These are phyloP conservation scores for Aegithalos caudatus DNA, from an alignment of 2,113 vertebrate genomes.

Conservation along the genomic window DNA sequence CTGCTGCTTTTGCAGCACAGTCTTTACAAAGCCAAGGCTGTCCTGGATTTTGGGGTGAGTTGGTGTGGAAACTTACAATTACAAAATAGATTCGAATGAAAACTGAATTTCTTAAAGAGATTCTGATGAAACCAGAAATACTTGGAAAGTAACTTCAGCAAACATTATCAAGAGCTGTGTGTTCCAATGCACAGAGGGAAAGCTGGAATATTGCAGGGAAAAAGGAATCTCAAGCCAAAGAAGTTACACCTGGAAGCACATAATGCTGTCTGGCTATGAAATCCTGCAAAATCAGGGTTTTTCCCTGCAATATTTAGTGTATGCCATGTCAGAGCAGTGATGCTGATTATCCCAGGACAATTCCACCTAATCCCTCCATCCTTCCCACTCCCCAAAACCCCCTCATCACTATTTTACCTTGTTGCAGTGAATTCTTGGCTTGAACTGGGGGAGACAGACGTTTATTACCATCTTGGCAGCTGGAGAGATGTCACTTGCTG, in stretches of 20 bases:
- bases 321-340: not conserved
- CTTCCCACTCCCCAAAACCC: not conserved
- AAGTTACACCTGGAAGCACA: accelerated
- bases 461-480: conserved; percentile 87
- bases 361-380: not conserved
- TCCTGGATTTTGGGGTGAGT: not conserved
- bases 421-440: conserved; percentile 85
- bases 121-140: not conserved
- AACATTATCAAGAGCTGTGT: not conserved
- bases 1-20: not conserved
- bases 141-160: not conserved
- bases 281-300: not conserved
- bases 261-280: not conserved
- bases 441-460: conserved; percentile 87
- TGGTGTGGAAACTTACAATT: not conserved
- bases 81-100: not conserved
- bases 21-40: not conserved
- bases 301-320: not conserved
- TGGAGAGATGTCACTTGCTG: conserved; percentile 41
- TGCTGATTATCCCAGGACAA: not conserved
- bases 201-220: not conserved
- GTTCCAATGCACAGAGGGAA: not conserved
- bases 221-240: not conserved
- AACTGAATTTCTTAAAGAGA: not conserved
- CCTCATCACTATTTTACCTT: conserved; percentile 76